Evolutionary conservation across 2,113 vertebrate species (phyloP).

Genomic region (Ornithorhynchus anatinus): DNA sequence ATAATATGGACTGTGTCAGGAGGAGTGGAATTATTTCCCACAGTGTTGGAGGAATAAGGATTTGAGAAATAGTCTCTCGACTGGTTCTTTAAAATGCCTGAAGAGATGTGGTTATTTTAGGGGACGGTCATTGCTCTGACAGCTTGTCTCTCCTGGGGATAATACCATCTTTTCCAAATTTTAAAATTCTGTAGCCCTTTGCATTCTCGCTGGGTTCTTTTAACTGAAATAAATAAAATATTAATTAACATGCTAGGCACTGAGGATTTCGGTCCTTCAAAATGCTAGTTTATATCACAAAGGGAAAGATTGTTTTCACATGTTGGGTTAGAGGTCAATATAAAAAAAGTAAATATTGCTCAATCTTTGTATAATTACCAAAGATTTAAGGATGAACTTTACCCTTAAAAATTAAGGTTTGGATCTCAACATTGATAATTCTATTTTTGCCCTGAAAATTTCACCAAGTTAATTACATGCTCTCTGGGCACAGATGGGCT

Average conservation of each 20-base stretch:
- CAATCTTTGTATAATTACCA: not conserved
- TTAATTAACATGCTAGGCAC: not conserved
- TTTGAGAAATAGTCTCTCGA: not conserved
- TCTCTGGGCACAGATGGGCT: no score
- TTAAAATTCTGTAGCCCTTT: not conserved
- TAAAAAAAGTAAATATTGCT: not conserved
- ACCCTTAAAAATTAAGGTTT: no score
- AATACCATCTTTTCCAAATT: not conserved
- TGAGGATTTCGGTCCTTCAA: not conserved
- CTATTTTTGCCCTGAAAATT: no score
- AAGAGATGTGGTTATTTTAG: not conserved
- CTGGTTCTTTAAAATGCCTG: not conserved
- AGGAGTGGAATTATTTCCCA: not conserved
- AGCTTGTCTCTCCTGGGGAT: not conserved
- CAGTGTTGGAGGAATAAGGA: not conserved
- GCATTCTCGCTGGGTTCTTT: not conserved
- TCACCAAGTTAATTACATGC: no score
- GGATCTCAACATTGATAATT: no score
- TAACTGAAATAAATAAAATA: not conserved
- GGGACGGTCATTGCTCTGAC: not conserved
- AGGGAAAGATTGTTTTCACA: not conserved
- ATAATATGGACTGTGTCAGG: not conserved
- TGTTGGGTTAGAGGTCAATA: not conserved
- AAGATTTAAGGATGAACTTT: no score
- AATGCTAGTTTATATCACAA: not conserved